Base-by-base conservation (phyloP, 1,140 invertebrate species). In the Phymorhynchus buccinoides region DNA sequence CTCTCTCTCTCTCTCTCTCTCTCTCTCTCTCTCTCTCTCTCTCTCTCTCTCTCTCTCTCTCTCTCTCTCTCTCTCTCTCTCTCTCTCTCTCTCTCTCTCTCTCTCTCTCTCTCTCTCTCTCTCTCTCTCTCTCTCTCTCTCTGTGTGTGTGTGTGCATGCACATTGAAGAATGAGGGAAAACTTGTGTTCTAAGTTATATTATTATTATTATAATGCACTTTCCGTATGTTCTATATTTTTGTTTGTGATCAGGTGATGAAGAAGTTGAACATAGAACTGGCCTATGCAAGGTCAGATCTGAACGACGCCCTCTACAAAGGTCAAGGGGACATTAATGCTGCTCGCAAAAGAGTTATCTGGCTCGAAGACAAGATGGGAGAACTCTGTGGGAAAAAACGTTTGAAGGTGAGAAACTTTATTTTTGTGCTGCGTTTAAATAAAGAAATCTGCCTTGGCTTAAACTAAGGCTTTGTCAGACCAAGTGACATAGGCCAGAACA, bases 341-440 rank as follows among this genome's bases (percentile, higher is more conserved):
- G 88, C 89, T 35, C 83, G 92, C 30, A 92, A 92, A 84, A 82
- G 92, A 56, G 91, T 93, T 9, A 90, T 89, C 82, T 93, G 92
- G 92, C 79, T 93, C 30, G 92, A 93, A 81, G 90, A 91, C 79
- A 88, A 90, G 39, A 92, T 93, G 89, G 92, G 90, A 30, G 82
- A 88, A 75, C 85, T 93, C 0, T 90, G 89, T 88, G 88, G 89
- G 9, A 90, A 89, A 85, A 88, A 87, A 68, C 84, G 89, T 32
- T 44, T 90, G 2, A 88, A 87, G 88, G 91, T 92, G 87, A 71
- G n/a, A n/a, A n/a, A n/a, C n/a, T n/a, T n/a, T n/a, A n/a, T n/a
- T n/a, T n/a, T n/a, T n/a, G n/a, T n/a, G n/a, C n/a, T n/a, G n/a
- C n/a, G n/a, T n/a, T n/a, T n/a, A n/a, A n/a, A n/a, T n/a, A n/a